Evolutionary conservation across 2,888 invertebrate species (phyloP).

Genomic region (Cephus pygmeus): DNA sequence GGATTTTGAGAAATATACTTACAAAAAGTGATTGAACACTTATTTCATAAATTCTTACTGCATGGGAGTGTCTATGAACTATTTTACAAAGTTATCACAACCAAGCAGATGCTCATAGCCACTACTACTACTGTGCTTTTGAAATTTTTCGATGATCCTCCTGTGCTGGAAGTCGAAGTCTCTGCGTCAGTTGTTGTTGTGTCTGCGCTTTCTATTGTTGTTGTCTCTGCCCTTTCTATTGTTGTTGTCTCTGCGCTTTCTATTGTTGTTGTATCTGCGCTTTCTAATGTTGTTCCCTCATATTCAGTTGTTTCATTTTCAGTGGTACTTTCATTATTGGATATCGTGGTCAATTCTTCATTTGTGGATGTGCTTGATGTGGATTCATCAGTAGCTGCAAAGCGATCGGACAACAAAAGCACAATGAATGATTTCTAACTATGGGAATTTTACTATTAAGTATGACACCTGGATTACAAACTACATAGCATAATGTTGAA

Average conservation of each 20-base stretch:
- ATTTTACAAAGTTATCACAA: not conserved
- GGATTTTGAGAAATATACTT: not conserved
- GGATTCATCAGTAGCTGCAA: not conserved
- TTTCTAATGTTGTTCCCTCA: not conserved
- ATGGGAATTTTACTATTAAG: not conserved
- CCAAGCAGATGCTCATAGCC: conserved; percentile 10
- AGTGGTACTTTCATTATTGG: not conserved
- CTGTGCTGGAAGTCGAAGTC: not conserved
- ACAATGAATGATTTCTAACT: not conserved
- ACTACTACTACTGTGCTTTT: not conserved
- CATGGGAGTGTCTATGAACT: not conserved
- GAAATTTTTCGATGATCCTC: not conserved
- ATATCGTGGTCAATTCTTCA: not conserved
- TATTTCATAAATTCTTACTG: conserved; percentile 3
- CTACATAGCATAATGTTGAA: not conserved
- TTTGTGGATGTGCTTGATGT: not conserved
- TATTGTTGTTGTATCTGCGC: not conserved
- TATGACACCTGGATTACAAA: not conserved
- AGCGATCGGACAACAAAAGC: not conserved
- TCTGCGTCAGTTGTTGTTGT: not conserved
- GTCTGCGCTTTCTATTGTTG: not conserved
- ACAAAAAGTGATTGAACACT: conserved; percentile 3
- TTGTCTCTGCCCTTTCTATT: not conserved
- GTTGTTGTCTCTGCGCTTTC: not conserved
- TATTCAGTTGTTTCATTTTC: not conserved